A percentile compares a stretch with the other conserved stretches of the same genome.
These are phyloP conservation scores for Drosophila quasianomalipes DNA, from an alignment of 2,888 invertebrate genomes.

Conservation along the genomic window DNA sequence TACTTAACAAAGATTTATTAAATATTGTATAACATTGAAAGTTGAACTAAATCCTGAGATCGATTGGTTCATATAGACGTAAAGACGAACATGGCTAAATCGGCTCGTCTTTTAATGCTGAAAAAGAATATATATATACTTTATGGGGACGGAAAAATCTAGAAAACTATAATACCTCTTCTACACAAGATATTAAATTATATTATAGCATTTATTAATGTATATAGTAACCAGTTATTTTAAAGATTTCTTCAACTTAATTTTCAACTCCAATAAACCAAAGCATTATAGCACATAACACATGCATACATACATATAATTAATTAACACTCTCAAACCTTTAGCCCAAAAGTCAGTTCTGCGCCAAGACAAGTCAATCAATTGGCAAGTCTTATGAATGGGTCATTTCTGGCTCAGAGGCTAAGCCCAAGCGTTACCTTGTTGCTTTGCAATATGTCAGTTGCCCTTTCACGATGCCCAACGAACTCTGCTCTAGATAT, in stretches of 20 bases:
- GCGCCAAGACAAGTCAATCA: slow-evolving; percentile 32
- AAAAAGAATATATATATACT: too few relatives aligned
- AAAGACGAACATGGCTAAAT: too few relatives aligned
- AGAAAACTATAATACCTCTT: background rate
- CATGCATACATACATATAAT: background rate
- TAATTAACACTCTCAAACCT: slow-evolving; percentile 22
- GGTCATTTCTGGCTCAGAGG: slow-evolving; percentile 3
- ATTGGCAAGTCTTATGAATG: slow-evolving; percentile 10
- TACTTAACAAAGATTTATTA: background rate
- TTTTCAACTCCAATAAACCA: background rate
- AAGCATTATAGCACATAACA: background rate
- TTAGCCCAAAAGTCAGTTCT: background rate
- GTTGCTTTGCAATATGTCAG: slow-evolving; percentile 36
- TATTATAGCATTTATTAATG: background rate
- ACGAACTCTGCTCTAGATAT: slow-evolving; percentile 6
- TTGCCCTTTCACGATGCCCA: slow-evolving; percentile 20
- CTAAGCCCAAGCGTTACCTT: slow-evolving; percentile 21
- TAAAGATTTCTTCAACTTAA: background rate
- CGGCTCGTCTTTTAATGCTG: too few relatives aligned
- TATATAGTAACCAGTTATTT: background rate
- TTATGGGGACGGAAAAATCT: too few relatives aligned
- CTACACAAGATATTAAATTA: background rate
- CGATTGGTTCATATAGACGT: too few relatives aligned
- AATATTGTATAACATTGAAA: background rate
- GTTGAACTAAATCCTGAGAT: background rate